A percentile compares a stretch with the other conserved stretches of the same genome.
Evolutionary conservation across 2,113 vertebrate genomes (phyloP).

Genomic region (Pangasianodon hypophthalmus): DNA sequence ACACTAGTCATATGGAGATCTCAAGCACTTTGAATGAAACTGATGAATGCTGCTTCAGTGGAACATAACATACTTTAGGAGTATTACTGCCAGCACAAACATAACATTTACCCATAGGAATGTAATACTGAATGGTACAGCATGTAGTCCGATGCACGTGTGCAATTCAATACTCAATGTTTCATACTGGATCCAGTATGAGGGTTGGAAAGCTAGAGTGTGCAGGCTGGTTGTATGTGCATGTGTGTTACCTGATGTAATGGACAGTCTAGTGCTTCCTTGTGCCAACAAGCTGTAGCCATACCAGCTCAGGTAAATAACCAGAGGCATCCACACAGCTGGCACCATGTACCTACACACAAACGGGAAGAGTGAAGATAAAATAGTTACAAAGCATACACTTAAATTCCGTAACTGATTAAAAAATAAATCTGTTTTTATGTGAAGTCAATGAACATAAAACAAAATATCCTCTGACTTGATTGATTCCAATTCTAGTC

Average conservation of each 20-base stretch:
- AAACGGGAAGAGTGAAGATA: neutral
- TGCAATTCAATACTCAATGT: neutral
- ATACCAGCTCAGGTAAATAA: conserved; percentile 86
- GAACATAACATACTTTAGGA: neutral
- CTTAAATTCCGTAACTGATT: neutral
- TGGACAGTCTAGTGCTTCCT: conserved; percentile 75
- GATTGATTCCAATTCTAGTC: neutral
- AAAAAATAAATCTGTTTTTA: neutral
- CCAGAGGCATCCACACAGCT: conserved; percentile 85
- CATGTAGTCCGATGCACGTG: neutral
- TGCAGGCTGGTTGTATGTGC: neutral
- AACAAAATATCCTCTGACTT: neutral
- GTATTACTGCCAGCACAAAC: neutral
- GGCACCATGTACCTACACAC: conserved; percentile 87
- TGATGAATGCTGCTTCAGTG: neutral
- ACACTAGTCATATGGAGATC: neutral
- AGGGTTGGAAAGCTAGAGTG: neutral
- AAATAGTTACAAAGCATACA: neutral
- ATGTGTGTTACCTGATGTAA: conserved; percentile 68
- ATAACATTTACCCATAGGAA: neutral
- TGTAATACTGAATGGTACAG: neutral
- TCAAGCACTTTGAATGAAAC: neutral
- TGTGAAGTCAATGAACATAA: neutral
- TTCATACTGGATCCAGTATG: neutral
- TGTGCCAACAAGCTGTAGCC: conserved; percentile 81